phyloP scores from a whole-genome alignment of 2,797 vertebrate genomes.

The Pangasius mekongensis region DNA sequence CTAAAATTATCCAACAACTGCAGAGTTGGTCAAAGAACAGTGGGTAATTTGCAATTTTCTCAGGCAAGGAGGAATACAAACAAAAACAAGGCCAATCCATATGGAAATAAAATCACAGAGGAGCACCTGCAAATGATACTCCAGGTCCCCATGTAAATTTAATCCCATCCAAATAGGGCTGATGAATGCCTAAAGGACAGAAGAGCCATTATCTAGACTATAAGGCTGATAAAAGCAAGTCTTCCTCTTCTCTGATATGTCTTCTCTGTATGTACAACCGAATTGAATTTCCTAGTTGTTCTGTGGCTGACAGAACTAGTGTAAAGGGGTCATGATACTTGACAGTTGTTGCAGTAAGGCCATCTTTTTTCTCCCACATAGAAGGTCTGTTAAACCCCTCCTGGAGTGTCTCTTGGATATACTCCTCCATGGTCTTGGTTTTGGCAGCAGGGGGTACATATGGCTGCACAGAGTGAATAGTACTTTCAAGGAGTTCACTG shows the following conservation, averaged over 20 bases:
- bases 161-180: not conserved
- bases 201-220: not conserved
- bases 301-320: not conserved
- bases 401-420: not conserved
- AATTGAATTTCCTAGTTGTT: not conserved
- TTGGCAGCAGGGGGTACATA: not conserved
- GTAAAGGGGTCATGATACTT: not conserved
- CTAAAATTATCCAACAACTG: not conserved
- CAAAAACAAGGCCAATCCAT: not conserved
- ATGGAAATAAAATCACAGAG: slow-evolving; percentile 21
- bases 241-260: not conserved
- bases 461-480: not conserved
- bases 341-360: not conserved
- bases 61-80: not conserved
- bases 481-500: not conserved
- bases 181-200: not conserved
- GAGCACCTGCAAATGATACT: slow-evolving; percentile 9
- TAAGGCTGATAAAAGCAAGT: not conserved
- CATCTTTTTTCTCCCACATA: not conserved
- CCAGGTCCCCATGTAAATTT: slow-evolving; percentile 2
- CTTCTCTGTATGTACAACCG: not conserved
- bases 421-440: not conserved
- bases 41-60: slow-evolving; percentile 5
- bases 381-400: not conserved
- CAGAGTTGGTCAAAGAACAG: not conserved